Evolutionary conservation across 1,140 invertebrate species (phyloP), one percentile per base, ranked within the genome.

Genomic region (Mamestra configurata): DNA sequence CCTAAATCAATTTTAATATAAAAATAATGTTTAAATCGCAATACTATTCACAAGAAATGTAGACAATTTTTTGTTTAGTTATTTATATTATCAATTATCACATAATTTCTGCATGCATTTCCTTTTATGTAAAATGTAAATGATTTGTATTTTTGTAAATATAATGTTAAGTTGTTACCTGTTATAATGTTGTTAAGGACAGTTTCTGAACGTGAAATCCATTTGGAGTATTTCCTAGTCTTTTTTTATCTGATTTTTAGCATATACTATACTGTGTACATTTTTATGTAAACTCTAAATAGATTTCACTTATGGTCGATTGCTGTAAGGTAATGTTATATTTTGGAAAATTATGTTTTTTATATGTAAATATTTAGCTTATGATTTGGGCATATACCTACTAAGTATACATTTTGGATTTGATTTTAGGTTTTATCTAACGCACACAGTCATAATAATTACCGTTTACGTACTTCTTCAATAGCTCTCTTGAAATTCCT

Each of bases 101-200:
- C 46, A 51, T 40, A 77, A 77, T 66, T 66, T 77, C 75, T 77
- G 75, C 75, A 77, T 77, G 75, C 75, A 77, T 77, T 77, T 77
- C 59, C 75, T 77, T 77, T 35, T 49, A 72, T 70, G 20, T 57
- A 57, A 57, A 70, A 79, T 77, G 75, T 77, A 79, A 72, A 72
- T 79, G 53, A 72, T 66, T 70, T 73, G 78, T 71, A 75, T 43
- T 79, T 79, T 81, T 90, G 89, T 90, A 89, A 88, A 90, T 90
- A 89, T 89, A 86, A 80, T 55, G 37, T 83, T 79, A 80, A 80
- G 73, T 77, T 88, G 88, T 89, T 89, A 91, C 88, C 88, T 86
- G 70, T 83, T 89, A 83, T 83, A 73, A 79, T 59, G 78, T 77
- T 77, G 61, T 66, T 77, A 68, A 35, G 59, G 68, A 53, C 61